These are phyloP conservation scores for Eupithecia pulchellata DNA, from an alignment of 2,888 invertebrate genomes.

Conservation along the genomic window DNA sequence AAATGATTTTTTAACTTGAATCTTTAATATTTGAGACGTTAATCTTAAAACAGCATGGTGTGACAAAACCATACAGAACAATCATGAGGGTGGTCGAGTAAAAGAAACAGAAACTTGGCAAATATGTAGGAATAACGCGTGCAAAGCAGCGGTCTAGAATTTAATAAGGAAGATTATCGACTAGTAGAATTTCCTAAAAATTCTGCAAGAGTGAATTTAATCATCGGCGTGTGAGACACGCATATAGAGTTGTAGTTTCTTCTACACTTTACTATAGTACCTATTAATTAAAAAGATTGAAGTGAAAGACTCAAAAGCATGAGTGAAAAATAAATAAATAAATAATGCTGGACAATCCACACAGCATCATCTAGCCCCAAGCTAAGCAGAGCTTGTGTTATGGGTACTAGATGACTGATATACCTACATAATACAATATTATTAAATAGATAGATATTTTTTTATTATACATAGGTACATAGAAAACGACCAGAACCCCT, in stretches of 20 bases:
- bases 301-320: not conserved
- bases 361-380: no score
- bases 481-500: no score
- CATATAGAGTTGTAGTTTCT: not conserved
- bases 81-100: slow-evolving; percentile 1
- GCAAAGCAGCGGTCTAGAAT: not conserved
- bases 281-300: not conserved
- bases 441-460: no score
- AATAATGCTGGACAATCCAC: no score
- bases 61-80: slow-evolving; percentile 28
- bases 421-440: no score
- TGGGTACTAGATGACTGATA: no score
- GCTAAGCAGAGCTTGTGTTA: no score
- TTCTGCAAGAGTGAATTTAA: not conserved
- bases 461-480: no score
- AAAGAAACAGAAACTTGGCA: not conserved
- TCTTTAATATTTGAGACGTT: not conserved
- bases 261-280: not conserved
- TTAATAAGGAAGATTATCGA: no score
- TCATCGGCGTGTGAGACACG: not conserved
- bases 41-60: slow-evolving; percentile 46
- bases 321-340: not conserved
- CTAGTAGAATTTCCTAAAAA: not conserved
- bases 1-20: not conserved
- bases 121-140: not conserved